These are phyloP conservation scores for human (Homo sapiens) DNA, from an alignment of 2,113 vertebrate genomes.

Conservation along the genomic window GRCh38 chr14:53634501-53635000, in stretches of 20 bases:
- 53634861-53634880: background rate
- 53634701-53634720: background rate
- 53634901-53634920: background rate
- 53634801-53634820: background rate
- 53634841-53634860: background rate
- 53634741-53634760: background rate
- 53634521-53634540: background rate
- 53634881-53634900: background rate
- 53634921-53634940: conserved; percentile 13
- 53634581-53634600: background rate
- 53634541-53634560: background rate
- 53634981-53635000: conserved; percentile 16
- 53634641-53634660: background rate
- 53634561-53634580: background rate
- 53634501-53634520: background rate
- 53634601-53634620: background rate
- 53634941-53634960: conserved; percentile 26
- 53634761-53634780: background rate
- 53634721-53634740: conserved; percentile 1
- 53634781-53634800: background rate
- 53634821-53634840: background rate
- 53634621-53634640: background rate
- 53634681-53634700: background rate
- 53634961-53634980: conserved; percentile 60
- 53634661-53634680: background rate